Percentiles rank a stretch among this genome's conserved stretches.
Evolutionary conservation across 2,888 invertebrate species (phyloP).

Genomic region (Drosophila pseudotakahashii): DNA sequence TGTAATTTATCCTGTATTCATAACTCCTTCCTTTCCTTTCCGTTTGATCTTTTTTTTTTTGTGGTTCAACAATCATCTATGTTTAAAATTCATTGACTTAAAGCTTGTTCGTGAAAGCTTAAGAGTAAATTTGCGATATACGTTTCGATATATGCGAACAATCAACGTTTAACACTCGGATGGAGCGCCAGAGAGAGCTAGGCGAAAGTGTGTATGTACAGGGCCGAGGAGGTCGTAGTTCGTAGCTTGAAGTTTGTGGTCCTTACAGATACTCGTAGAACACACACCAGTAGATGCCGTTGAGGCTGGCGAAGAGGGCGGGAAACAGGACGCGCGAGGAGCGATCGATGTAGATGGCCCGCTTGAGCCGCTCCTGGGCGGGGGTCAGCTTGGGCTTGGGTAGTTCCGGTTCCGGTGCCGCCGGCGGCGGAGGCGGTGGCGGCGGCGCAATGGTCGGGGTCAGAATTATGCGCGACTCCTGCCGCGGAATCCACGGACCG

Average conservation of each 20-base stretch:
- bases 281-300: slow-evolving; percentile 89
- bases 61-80: slow-evolving; percentile 39
- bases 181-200: slow-evolving; percentile 36
- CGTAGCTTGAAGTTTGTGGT: background rate
- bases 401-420: slow-evolving; percentile 83
- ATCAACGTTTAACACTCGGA: slow-evolving; percentile 61
- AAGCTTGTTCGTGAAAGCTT: slow-evolving; percentile 59
- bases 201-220: slow-evolving; percentile 56
- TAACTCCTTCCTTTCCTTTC: background rate
- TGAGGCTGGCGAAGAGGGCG: slow-evolving; percentile 88
- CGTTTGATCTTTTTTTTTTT: slow-evolving; percentile 10
- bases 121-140: slow-evolving; percentile 41
- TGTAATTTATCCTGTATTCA: slow-evolving; percentile 11
- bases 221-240: slow-evolving; percentile 11
- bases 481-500: slow-evolving; percentile 84
- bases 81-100: slow-evolving; percentile 71
- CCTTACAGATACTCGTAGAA: slow-evolving; percentile 89
- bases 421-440: slow-evolving; percentile 77
- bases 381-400: slow-evolving; percentile 84
- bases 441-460: slow-evolving; percentile 81
- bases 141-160: slow-evolving; percentile 55
- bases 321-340: slow-evolving; percentile 90
- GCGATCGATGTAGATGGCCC: slow-evolving; percentile 89
- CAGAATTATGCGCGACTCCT: slow-evolving; percentile 83
- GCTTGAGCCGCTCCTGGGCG: slow-evolving; percentile 87